Evolutionary conservation across 2,797 vertebrate species (phyloP).

Genomic region (Melanotaenia maccullochi): DNA sequence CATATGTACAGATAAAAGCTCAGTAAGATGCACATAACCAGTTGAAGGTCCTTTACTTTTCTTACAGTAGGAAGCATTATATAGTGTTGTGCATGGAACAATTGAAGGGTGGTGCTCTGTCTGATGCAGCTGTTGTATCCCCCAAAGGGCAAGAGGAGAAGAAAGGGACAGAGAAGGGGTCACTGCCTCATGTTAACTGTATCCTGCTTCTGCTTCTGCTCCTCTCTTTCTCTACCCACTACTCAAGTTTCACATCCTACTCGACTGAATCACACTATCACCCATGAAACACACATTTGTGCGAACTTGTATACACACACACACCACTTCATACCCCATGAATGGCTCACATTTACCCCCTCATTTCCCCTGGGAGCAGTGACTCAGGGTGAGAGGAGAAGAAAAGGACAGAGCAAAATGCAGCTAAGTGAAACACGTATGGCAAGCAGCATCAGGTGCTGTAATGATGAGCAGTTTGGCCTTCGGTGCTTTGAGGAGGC

Average conservation of each 20-base stretch:
- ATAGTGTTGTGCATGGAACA: conserved; percentile 26
- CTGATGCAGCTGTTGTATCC: conserved; percentile 68
- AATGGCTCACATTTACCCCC: conserved; percentile 74
- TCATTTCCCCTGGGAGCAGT: conserved; percentile 68
- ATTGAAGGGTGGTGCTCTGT: conserved; percentile 34
- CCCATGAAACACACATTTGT: conserved; percentile 33
- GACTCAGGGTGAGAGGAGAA: conserved; percentile 73
- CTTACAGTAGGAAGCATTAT: conserved; percentile 4
- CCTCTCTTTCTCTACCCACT: conserved; percentile 62
- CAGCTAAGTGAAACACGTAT: conserved; percentile 25
- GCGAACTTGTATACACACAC: conserved; percentile 23
- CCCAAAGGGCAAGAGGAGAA: conserved; percentile 53
- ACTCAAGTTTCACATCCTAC: conserved; percentile 79
- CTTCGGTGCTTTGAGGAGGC: conserved; percentile 76
- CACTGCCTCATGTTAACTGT: conserved; percentile 40
- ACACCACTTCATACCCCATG: conserved; percentile 38
- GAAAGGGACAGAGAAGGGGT: conserved; percentile 50
- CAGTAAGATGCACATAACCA: neutral
- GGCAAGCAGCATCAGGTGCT: conserved; percentile 42
- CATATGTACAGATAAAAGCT: neutral
- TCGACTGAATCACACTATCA: conserved; percentile 73
- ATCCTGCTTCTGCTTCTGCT: conserved; percentile 45
- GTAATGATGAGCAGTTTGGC: conserved; percentile 75
- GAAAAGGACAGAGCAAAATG: conserved; percentile 61
- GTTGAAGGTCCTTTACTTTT: neutral